These are phyloP conservation scores for Lycocerus yunnanus DNA, from an alignment of 2,888 invertebrate species.

Conservation along the genomic window DNA sequence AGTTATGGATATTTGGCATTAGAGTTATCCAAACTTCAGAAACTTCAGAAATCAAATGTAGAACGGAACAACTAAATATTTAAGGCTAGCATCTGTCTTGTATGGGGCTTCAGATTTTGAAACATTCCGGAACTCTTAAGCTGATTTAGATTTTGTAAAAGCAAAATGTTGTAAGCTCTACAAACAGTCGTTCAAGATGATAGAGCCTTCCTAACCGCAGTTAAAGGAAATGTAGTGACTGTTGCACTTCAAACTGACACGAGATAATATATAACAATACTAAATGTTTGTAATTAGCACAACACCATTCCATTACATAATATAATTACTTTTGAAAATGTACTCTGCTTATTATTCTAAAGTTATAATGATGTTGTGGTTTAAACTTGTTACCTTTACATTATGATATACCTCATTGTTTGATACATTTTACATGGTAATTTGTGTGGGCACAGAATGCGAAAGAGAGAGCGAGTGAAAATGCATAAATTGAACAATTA, in stretches of 20 bases:
- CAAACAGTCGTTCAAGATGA: constrained; percentile 29
- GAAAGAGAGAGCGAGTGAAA: too few species aligned
- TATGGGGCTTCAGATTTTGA: constrained; percentile 23
- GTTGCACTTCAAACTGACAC: constrained; percentile 13
- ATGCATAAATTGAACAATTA: too few species aligned
- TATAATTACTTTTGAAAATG: neutral
- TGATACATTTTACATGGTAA: neutral
- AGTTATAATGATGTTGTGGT: neutral
- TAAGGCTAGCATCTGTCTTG: constrained; percentile 24
- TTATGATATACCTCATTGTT: neutral
- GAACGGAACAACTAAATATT: constrained; percentile 27
- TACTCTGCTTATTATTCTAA: neutral
- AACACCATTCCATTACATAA: neutral
- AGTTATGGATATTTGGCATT: neutral
- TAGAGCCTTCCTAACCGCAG: constrained; percentile 18
- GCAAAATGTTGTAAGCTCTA: constrained; percentile 42
- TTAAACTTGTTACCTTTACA: neutral
- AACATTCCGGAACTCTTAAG: constrained; percentile 40
- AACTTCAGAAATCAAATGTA: constrained; percentile 26
- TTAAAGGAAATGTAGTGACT: constrained; percentile 27
- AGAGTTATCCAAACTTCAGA: neutral
- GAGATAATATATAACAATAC: constrained; percentile 4
- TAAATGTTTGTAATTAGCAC: neutral
- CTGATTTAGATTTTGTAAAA: constrained; percentile 44
- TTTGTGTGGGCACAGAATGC: neutral